Base-by-base conservation (phyloP, 2,888 invertebrate species). In the Phortica magna region DNA sequence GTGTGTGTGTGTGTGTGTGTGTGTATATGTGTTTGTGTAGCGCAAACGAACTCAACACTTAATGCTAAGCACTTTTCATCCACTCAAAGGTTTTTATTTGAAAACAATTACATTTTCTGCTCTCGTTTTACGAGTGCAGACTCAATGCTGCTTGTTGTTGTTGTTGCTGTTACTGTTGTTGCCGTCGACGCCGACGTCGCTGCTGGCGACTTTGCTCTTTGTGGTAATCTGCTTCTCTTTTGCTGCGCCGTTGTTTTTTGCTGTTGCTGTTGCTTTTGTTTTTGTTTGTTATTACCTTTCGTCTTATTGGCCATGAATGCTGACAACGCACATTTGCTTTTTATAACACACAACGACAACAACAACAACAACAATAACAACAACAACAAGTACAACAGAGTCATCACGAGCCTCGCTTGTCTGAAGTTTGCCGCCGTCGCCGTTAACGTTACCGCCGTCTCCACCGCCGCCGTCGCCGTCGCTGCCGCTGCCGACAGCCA, bases 71-170 rank as follows among this genome's bases (percentile, higher is more conserved):
- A 55, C 31, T 71, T 55, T 71, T n/a, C 70, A 71, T 22, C 70
- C 70, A 55, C 70, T 71, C 53, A 31, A 31, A 31, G 39, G 68
- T 64, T 78, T 83, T 85, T 82, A 88, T 82, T 82, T 77, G 81
- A 78, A 87, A 88, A 88, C 87, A 85, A 88, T 85, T 85, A 83
- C 79, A 82, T 77, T 82, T 88, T 71, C 70, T 71, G 31, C 70
- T 68, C 70, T 43, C 41, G 41, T 41, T 68, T 68, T 68, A 41
- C 68, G 68, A 71, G 70, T 61, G 55, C 55, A 55, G 55, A 55
- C 55, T 17, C 31, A 31, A 31, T 31, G 31, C 31, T 31, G 31
- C 55, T 7, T 4, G 31, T 4, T 4, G 48, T 14, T 10, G 64
- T 53, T 19, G 42, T 59, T 22, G 70, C 64, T 75, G 59, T 72